Evolutionary conservation across 2,797 vertebrate genomes (phyloP).

Genomic region (Microctenopoma lineatum): DNA sequence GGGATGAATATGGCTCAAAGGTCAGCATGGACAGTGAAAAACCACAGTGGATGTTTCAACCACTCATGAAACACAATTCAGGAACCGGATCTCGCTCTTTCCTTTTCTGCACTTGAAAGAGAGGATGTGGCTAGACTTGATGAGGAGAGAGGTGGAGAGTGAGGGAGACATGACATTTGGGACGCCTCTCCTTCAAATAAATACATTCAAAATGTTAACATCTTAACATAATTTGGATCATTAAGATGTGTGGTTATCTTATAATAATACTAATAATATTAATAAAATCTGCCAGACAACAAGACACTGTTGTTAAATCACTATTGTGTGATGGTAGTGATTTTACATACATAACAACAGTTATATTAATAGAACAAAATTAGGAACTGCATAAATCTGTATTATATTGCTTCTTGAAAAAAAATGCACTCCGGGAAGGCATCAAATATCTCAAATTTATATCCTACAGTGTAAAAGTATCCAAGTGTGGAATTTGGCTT

Average conservation of each 20-base stretch:
- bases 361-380: neutral
- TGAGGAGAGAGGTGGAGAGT: constrained; percentile 65
- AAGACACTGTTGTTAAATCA: neutral
- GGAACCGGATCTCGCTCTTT: constrained; percentile 82
- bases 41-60: constrained; percentile 78
- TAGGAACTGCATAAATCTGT: neutral
- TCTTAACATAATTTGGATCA: constrained; percentile 1
- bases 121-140: constrained; percentile 79
- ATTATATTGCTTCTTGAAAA: neutral
- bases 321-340: neutral
- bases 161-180: constrained; percentile 36
- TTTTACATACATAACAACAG: neutral
- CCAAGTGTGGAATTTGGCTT: constrained; percentile 28
- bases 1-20: constrained; percentile 41
- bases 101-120: constrained; percentile 65
- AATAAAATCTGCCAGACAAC: neutral
- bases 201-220: constrained; percentile 27
- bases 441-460: constrained; percentile 22
- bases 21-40: constrained; percentile 65
- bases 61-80: constrained; percentile 81
- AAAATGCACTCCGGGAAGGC: neutral
- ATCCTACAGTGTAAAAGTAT: constrained; percentile 13
- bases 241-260: neutral
- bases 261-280: neutral
- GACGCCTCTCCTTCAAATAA: constrained; percentile 37